A percentile compares a stretch with the other conserved stretches of the same genome.
Conservation (phyloP, 1,140 invertebrate genomes). For the Leptestheria dahalacensis region DNA sequence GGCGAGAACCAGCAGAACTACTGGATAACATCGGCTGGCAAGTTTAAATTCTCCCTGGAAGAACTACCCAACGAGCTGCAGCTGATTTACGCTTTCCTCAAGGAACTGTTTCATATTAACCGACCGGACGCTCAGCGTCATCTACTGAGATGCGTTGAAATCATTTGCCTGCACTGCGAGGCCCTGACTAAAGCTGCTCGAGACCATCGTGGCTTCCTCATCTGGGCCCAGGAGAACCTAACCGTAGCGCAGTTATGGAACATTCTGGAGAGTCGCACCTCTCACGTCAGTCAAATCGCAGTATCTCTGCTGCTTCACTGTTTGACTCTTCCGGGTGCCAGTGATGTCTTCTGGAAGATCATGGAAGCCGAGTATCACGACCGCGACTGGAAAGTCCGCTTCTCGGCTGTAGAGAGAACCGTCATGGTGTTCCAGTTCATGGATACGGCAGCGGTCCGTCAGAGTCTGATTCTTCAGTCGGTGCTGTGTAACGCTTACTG, state of each 20-base stretch:
- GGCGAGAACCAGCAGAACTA: conserved; percentile 31
- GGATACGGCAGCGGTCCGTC: conserved; percentile 69
- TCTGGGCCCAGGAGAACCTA: conserved; percentile 93
- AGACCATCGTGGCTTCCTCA: conserved; percentile 86
- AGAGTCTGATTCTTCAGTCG: conserved; percentile 72
- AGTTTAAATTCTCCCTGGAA: conserved; percentile 80
- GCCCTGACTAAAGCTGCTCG: conserved; percentile 70
- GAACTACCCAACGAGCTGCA: conserved; percentile 82
- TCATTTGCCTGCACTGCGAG: conserved; percentile 84
- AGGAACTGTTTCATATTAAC: conserved; percentile 38
- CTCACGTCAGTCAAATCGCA: conserved; percentile 74
- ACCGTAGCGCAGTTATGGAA: conserved; percentile 94
- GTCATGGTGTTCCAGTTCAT: conserved; percentile 83
- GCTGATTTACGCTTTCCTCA: conserved; percentile 75
- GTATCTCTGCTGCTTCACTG: conserved; percentile 88
- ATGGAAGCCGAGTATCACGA: conserved; percentile 87
- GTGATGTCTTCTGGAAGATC: conserved; percentile 86
- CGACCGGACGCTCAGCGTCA: conserved; percentile 85
- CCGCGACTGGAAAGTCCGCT: conserved; percentile 73
- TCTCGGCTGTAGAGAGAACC: conserved; percentile 73
- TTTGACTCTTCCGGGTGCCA: conserved; percentile 77
- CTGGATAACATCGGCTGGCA: conserved; percentile 81
- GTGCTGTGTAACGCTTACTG: conserved; percentile 91
- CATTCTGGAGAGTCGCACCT: conserved; percentile 77
- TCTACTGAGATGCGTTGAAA: conserved; percentile 77